A percentile compares a stretch with the other conserved stretches of the same genome.
phyloP scores from a whole-genome alignment of 2,888 invertebrate genomes.

The Clanis bilineata region DNA sequence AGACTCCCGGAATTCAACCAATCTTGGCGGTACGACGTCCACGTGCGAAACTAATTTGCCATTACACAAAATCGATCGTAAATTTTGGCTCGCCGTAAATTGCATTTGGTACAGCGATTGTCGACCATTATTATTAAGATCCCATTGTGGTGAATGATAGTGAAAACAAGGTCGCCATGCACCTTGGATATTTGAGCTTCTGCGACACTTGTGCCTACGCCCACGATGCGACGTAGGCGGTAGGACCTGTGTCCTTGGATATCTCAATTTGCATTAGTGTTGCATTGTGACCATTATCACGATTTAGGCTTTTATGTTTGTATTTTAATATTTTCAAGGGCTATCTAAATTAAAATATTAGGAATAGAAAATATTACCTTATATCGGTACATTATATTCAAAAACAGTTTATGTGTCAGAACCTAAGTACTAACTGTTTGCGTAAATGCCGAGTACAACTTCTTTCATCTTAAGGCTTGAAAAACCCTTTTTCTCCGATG shows the following conservation, averaged over 20 bases:
- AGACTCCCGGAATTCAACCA: not conserved
- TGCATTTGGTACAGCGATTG: not conserved
- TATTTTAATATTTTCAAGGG: too few relatives aligned
- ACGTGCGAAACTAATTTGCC: not conserved
- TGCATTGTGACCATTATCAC: not conserved
- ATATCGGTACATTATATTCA: too few relatives aligned
- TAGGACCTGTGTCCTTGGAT: not conserved
- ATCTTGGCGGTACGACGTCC: not conserved
- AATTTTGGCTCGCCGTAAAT: not conserved
- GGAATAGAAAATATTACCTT: too few relatives aligned
- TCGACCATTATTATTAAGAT: slow-evolving; percentile 21
- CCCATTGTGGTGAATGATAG: slow-evolving; percentile 58
- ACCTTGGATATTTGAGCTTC: slow-evolving; percentile 65
- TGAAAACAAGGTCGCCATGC: slow-evolving; percentile 77
- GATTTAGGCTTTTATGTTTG: not conserved
- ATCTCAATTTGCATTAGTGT: not conserved
- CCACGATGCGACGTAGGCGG: too few relatives aligned
- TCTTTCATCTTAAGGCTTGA: too few relatives aligned
- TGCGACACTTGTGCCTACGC: slow-evolving; percentile 25
- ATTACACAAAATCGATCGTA: not conserved
- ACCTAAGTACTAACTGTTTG: too few relatives aligned
- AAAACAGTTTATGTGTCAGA: too few relatives aligned
- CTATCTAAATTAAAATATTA: too few relatives aligned
- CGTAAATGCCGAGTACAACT: too few relatives aligned
- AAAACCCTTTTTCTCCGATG: not conserved